Conservation (phyloP, 2,113 vertebrate species). For the Pterophyllum scalare region DNA sequence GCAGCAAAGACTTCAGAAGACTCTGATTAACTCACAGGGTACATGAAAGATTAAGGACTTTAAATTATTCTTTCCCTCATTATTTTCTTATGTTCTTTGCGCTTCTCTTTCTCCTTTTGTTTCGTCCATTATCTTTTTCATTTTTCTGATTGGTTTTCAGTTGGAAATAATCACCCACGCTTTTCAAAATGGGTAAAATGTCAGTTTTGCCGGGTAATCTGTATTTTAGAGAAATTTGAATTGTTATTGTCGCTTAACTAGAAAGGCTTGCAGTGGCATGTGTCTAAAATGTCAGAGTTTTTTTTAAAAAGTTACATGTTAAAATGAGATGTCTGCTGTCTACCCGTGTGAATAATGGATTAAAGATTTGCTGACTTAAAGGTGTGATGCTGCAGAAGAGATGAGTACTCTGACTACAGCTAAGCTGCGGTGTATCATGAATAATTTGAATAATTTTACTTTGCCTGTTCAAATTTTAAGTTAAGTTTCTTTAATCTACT, state of each 20-base stretch:
- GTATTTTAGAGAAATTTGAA: not conserved
- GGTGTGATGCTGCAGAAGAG: slow-evolving; percentile 10
- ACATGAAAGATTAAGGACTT: not conserved
- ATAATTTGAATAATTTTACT: slow-evolving; percentile 29
- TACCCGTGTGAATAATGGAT: slow-evolving; percentile 42
- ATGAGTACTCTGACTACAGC: not conserved
- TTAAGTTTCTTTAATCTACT: not conserved
- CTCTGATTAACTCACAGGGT: not conserved
- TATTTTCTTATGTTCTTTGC: not conserved
- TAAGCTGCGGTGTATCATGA: not conserved
- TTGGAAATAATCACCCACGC: not conserved
- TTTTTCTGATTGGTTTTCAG: not conserved
- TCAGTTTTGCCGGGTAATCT: not conserved
- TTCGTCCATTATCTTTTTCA: not conserved
- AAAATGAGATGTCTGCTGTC: slow-evolving; percentile 1
- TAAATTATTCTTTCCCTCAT: not conserved
- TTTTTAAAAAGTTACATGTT: not conserved
- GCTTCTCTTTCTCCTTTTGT: not conserved
- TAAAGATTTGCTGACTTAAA: slow-evolving; percentile 25
- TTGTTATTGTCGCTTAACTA: not conserved
- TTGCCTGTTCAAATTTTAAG: not conserved
- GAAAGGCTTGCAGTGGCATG: not conserved
- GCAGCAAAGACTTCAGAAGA: slow-evolving; percentile 3
- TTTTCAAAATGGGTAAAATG: not conserved
- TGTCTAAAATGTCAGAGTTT: not conserved